These are phyloP conservation scores for Mythimna impura DNA, from an alignment of 2,888 invertebrate genomes.

Conservation along the genomic window DNA sequence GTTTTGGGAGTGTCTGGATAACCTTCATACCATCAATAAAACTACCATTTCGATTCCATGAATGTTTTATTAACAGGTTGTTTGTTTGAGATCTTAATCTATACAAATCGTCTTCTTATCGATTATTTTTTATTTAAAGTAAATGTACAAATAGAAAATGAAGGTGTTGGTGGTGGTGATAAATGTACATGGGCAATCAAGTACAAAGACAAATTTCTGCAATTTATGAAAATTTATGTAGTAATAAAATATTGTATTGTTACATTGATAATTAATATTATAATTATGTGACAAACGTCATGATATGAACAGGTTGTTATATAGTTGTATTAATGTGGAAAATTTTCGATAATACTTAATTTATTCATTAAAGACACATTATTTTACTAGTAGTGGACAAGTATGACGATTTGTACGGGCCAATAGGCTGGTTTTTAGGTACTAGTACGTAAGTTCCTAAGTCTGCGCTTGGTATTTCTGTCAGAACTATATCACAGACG, in stretches of 20 bases:
- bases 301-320: not conserved
- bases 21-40: conserved; percentile 14
- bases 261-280: not conserved
- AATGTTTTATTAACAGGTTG: conserved; percentile 30
- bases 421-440: not conserved
- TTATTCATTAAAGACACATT: not conserved
- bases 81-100: conserved; percentile 30
- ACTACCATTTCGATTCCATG: conserved; percentile 17
- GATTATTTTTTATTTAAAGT: not conserved
- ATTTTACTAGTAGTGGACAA: conserved; percentile 1
- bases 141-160: not conserved
- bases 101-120: conserved; percentile 16
- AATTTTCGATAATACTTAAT: not conserved
- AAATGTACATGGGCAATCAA: not conserved
- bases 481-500: not conserved
- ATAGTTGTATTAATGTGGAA: not conserved
- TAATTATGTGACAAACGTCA: not conserved
- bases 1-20: not conserved
- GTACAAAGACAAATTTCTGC: not conserved
- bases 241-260: not conserved
- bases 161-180: not conserved
- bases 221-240: not conserved
- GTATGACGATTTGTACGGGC: not conserved
- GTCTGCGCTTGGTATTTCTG: conserved; percentile 11
- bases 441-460: not conserved